These are phyloP conservation scores for Pelvicachromis taeniatus DNA, from an alignment of 2,113 vertebrate genomes.

Conservation along the genomic window DNA sequence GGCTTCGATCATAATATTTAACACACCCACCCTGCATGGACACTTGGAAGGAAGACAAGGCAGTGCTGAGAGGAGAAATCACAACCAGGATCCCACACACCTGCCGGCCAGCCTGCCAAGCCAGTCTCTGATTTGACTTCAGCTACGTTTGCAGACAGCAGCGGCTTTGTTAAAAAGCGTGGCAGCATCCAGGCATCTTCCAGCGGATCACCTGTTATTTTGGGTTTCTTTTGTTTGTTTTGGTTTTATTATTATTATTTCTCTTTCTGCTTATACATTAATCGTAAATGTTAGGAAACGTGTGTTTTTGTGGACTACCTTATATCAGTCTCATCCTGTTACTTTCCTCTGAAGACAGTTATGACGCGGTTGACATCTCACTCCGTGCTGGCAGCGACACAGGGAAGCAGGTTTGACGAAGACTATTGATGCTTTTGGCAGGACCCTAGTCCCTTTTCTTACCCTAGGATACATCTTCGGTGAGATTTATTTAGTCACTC, in stretches of 20 bases:
- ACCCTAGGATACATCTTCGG: neutral
- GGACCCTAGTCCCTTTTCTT: neutral
- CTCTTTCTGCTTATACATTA: neutral
- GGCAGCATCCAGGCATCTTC: slow-evolving; percentile 26
- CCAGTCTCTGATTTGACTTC: slow-evolving; percentile 20
- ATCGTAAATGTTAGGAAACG: neutral
- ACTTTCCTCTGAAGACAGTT: slow-evolving; percentile 18
- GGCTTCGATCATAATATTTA: slow-evolving; percentile 84
- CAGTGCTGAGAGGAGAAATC: slow-evolving; percentile 39
- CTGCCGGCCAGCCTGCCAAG: slow-evolving; percentile 47
- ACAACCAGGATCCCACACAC: slow-evolving; percentile 57
- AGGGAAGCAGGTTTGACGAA: slow-evolving; percentile 13
- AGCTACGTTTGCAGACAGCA: neutral
- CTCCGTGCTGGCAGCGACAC: neutral
- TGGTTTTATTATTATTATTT: neutral
- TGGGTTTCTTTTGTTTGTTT: neutral
- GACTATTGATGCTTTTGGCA: slow-evolving; percentile 2
- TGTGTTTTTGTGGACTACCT: neutral
- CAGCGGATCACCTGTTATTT: slow-evolving; percentile 33
- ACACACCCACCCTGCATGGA: slow-evolving; percentile 76
- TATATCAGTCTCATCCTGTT: neutral
- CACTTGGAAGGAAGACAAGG: slow-evolving; percentile 49
- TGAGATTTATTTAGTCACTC: neutral
- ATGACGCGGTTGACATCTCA: slow-evolving; percentile 28
- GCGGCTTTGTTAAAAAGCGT: neutral